Percentiles rank a stretch among this genome's conserved stretches.
These are phyloP conservation scores for Cordylochernes scorpioides DNA, from an alignment of 2,888 invertebrate genomes.

Conservation along the genomic window DNA sequence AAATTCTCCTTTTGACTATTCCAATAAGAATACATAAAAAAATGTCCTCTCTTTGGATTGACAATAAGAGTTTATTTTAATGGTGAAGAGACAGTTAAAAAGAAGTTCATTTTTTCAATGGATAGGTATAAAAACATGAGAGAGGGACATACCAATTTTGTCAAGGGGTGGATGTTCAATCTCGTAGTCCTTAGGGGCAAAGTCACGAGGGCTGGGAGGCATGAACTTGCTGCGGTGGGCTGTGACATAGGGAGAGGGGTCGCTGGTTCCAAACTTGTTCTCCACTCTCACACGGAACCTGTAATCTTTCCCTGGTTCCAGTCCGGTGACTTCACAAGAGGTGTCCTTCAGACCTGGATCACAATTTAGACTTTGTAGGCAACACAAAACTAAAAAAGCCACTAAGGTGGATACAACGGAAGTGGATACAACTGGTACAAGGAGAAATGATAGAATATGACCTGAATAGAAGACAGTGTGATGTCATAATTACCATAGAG, in stretches of 20 bases:
- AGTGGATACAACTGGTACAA: too few relatives aligned
- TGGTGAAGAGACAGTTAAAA: not conserved
- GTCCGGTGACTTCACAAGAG: constrained; percentile 58
- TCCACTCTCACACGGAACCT: constrained; percentile 82
- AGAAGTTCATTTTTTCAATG: not conserved
- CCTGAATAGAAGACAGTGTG: too few relatives aligned
- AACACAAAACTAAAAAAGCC: too few relatives aligned
- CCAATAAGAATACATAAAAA: too few relatives aligned
- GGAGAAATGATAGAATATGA: too few relatives aligned
- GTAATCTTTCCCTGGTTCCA: constrained; percentile 80
- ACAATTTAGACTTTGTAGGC: too few relatives aligned
- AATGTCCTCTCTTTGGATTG: too few relatives aligned
- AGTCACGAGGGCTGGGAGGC: constrained; percentile 6
- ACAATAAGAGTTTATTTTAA: constrained; percentile 1
- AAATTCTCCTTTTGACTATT: too few relatives aligned
- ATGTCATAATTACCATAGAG: too few relatives aligned
- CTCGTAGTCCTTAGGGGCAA: constrained; percentile 14
- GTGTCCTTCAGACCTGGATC: constrained; percentile 41
- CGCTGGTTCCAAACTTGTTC: constrained; percentile 83
- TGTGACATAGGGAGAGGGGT: constrained; percentile 69
- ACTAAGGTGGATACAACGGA: too few relatives aligned
- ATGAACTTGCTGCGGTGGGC: constrained; percentile 29
- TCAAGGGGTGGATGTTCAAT: constrained; percentile 12
- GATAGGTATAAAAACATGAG: not conserved
- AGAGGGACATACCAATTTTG: constrained; percentile 10